These are phyloP conservation scores for Mugil cephalus DNA, from an alignment of 2,113 vertebrate genomes.

Conservation along the genomic window DNA sequence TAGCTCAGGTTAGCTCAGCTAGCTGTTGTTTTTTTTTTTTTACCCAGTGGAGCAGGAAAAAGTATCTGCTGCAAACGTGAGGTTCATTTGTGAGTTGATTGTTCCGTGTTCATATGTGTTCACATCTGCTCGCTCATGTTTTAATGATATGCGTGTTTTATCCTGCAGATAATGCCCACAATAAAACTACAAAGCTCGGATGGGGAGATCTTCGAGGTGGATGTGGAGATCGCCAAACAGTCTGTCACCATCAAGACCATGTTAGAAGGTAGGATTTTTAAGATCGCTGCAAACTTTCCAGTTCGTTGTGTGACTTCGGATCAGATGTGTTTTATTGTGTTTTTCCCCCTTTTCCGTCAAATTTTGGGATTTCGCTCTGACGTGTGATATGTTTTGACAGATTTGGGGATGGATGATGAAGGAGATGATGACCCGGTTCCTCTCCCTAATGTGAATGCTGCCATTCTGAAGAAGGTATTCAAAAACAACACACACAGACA, in stretches of 20 bases:
- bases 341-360: no score
- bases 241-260: conserved; percentile 99
- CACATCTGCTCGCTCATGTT: neutral
- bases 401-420: conserved; percentile 99
- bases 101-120: accelerated
- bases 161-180: conserved; percentile 91
- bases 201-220: conserved; percentile 99
- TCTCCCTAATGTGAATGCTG: conserved; percentile 98
- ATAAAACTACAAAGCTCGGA: conserved; percentile 99
- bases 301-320: no score
- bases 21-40: no score
- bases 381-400: conserved; percentile 71
- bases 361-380: neutral
- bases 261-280: conserved; percentile 91
- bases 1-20: conserved; percentile 8
- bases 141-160: neutral
- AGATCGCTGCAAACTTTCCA: neutral
- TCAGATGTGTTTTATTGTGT: neutral
- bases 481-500: neutral
- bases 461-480: conserved; percentile 97
- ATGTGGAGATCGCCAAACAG: conserved; percentile 99
- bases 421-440: conserved; percentile 99
- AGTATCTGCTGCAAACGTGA: neutral
- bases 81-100: no score
- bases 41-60: neutral